Conservation (phyloP, 2,888 invertebrate genomes). For the Periphyllus acericola region DNA sequence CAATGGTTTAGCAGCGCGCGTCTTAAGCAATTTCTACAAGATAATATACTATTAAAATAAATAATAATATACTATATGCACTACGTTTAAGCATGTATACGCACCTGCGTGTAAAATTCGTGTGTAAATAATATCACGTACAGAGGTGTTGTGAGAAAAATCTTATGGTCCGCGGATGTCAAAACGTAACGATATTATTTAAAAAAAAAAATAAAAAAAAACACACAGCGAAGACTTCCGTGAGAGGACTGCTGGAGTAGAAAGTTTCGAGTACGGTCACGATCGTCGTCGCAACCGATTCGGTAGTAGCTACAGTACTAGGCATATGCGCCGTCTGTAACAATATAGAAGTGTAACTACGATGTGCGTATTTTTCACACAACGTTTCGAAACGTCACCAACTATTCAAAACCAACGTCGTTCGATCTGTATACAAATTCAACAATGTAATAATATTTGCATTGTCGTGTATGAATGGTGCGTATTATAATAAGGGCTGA, state of each 20-base stretch:
- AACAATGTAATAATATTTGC: not conserved
- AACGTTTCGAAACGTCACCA: conserved; percentile 25
- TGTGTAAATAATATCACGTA: not conserved
- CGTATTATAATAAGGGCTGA: not conserved
- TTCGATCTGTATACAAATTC: not conserved
- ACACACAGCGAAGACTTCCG: conserved; percentile 38
- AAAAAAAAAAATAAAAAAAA: conserved; percentile 19
- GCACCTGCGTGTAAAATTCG: not conserved
- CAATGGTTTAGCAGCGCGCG: not conserved
- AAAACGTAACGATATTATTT: conserved; percentile 56
- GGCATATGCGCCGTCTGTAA: not conserved
- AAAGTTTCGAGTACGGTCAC: conserved; percentile 56
- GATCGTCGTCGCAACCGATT: conserved; percentile 52
- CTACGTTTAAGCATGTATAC: not conserved
- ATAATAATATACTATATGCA: not conserved
- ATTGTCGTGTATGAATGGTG: not conserved
- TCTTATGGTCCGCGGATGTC: conserved; percentile 25
- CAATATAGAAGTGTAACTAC: not conserved
- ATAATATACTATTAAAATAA: too few relatives aligned
- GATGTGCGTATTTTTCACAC: conserved; percentile 34
- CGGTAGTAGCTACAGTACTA: not conserved
- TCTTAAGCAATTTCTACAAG: not conserved
- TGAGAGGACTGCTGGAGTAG: conserved; percentile 53
- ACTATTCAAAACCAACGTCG: not conserved
- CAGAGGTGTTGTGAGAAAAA: conserved; percentile 47